These are phyloP conservation scores for Columbina picui DNA, from an alignment of 2,113 vertebrate species.

Conservation along the genomic window DNA sequence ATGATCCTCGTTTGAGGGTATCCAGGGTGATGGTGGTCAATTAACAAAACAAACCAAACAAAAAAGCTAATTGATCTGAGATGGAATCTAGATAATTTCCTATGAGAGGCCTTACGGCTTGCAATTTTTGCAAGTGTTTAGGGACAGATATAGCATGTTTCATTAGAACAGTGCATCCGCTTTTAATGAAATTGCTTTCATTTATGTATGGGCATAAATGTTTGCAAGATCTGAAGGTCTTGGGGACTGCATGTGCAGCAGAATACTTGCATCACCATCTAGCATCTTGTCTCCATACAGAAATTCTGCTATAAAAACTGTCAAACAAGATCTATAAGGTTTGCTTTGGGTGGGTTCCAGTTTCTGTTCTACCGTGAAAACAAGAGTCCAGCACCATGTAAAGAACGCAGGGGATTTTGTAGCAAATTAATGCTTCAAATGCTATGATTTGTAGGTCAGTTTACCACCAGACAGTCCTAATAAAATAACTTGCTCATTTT, in stretches of 20 bases:
- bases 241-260: not conserved
- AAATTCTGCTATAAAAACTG: not conserved
- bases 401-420: not conserved
- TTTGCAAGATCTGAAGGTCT: not conserved
- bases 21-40: not conserved
- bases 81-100: not conserved
- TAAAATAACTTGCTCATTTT: not conserved
- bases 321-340: not conserved
- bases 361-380: not conserved
- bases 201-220: not conserved
- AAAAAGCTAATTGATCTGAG: not conserved
- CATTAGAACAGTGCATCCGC: not conserved
- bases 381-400: not conserved
- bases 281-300: not conserved
- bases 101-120: not conserved
- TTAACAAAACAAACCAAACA: not conserved
- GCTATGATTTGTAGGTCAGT: not conserved
- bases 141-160: not conserved
- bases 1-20: not conserved
- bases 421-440: not conserved
- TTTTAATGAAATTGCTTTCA: slow-evolving; percentile 21
- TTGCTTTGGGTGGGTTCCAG: slow-evolving; percentile 27
- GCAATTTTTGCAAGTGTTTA: not conserved
- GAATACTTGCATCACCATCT: not conserved
- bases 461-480: not conserved